Percentiles rank a stretch among this genome's conserved stretches.
phyloP scores from a whole-genome alignment of 1,140 invertebrate species.

The Ganaspis sp. region DNA sequence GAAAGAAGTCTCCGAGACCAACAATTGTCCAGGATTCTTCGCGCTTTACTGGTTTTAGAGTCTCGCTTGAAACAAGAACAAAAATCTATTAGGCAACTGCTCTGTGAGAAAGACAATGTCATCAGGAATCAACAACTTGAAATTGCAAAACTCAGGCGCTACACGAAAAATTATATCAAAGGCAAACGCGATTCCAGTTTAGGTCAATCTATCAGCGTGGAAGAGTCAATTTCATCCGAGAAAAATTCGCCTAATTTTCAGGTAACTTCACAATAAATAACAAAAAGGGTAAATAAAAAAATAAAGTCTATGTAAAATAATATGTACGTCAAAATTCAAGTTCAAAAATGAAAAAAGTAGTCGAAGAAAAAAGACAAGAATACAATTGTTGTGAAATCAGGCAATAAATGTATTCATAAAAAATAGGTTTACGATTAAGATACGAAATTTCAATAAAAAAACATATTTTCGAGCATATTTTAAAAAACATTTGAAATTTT shows the following conservation, averaged over 20 bases:
- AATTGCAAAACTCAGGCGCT: slow-evolving; percentile 80
- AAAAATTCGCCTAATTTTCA: slow-evolving; percentile 35
- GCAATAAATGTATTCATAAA: too few species aligned
- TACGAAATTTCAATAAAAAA: not conserved
- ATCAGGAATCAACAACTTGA: slow-evolving; percentile 83
- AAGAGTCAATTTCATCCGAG: slow-evolving; percentile 14
- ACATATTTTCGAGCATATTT: not conserved
- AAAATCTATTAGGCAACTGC: slow-evolving; percentile 81
- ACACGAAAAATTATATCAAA: slow-evolving; percentile 80
- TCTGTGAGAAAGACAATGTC: slow-evolving; percentile 83
- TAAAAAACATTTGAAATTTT: too few species aligned
- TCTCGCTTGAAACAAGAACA: slow-evolving; percentile 85
- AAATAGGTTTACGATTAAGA: too few species aligned
- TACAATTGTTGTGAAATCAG: too few species aligned
- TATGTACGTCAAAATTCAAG: too few species aligned
- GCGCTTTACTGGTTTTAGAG: slow-evolving; percentile 83
- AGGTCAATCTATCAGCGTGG: slow-evolving; percentile 43
- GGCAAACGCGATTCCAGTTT: slow-evolving; percentile 74
- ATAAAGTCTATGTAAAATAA: too few species aligned
- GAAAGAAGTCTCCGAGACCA: slow-evolving; percentile 81
- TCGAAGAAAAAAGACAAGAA: too few species aligned
- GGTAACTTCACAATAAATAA: slow-evolving; percentile 7
- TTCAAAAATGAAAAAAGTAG: too few species aligned
- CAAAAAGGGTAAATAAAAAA: too few species aligned
- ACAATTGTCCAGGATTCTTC: slow-evolving; percentile 81